A percentile compares a stretch with the other conserved stretches of the same genome.
These are phyloP conservation scores for Drosophila tani DNA, from an alignment of 1,140 invertebrate species.

Conservation along the genomic window DNA sequence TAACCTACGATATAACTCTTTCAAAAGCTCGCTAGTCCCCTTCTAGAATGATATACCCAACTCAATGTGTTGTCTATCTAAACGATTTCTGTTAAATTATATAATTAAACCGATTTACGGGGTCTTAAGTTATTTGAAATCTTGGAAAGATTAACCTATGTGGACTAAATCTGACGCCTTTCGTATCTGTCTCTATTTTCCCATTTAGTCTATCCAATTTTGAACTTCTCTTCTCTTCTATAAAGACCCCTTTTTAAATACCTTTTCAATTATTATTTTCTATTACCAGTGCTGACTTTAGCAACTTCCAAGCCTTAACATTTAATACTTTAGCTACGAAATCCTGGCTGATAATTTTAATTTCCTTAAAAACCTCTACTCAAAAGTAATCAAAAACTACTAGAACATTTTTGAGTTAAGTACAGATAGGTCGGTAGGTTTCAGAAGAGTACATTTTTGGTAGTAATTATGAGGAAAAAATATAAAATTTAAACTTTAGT, in stretches of 20 bases:
- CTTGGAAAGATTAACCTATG: neutral
- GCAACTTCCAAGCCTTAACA: neutral
- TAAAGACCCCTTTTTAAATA: neutral
- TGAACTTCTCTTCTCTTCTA: neutral
- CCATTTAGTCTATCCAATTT: neutral
- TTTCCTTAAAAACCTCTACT: neutral
- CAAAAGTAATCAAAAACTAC: neutral
- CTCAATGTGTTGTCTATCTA: constrained; percentile 46
- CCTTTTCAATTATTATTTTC: neutral
- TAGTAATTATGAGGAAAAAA: neutral
- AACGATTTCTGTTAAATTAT: constrained; percentile 9
- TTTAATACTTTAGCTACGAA: neutral
- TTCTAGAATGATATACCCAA: constrained; percentile 9
- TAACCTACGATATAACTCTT: neutral
- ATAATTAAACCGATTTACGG: neutral
- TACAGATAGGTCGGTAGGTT: neutral
- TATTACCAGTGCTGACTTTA: neutral
- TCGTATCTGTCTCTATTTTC: neutral
- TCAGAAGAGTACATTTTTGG: neutral
- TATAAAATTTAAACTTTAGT: neutral
- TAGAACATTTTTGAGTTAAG: neutral
- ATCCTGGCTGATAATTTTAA: neutral
- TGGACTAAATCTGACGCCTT: neutral
- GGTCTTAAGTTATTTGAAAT: neutral
- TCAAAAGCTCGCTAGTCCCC: constrained; percentile 24